Evolutionary conservation across 2,888 invertebrate genomes (phyloP), one percentile per base, ranked within the genome.

Genomic region (Sthenelais limicola): DNA sequence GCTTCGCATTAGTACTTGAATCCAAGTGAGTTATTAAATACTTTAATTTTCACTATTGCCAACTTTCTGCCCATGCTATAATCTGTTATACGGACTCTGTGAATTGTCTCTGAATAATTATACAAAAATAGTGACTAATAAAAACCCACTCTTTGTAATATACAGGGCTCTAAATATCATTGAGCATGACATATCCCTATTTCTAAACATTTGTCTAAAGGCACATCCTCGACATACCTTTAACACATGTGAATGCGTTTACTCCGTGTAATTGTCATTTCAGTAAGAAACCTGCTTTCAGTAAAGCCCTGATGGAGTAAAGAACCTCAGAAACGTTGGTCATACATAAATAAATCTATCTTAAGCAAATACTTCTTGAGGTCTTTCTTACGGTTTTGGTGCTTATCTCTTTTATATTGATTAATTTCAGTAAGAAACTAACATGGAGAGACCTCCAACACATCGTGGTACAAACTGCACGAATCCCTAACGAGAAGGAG

Each of bases 401-500:
- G 4, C 24, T 51, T 32, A 70, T 71, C 48, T 72, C 18, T 52
- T n/a, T n/a, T n/a, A n/a, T n/a, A n/a, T n/a, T n/a, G n/a, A n/a
- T n/a, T n/a, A n/a, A n/a, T n/a, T n/a, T n/a, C n/a, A n/a, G n/a
- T n/a, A n/a, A 82, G 2, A 71, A 78, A 9, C 76, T 87, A 52
- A 84, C 85, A 2, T 87, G 86, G 86, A 78, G 88, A 66, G 88
- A 88, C 78, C 79, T 87, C 3, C 87, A 87, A 77, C 85, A 88
- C 74, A 77, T 88, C 2, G 83, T 87, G 3, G 86, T 84, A 5
- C 75, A 77, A 49, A 83, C 83, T 9, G 79, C 86, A 0, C 79
- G 83, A 3, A 80, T 87, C 18, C 82, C 86, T 0, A 80, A 79
- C 30, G 74, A 76, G 0, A 80, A 82, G 94, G 35, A 88, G 87